Percentiles rank a stretch among this genome's conserved stretches.
Conservation (phyloP, 2,888 invertebrate species). For the Sclerodermus sp. region DNA sequence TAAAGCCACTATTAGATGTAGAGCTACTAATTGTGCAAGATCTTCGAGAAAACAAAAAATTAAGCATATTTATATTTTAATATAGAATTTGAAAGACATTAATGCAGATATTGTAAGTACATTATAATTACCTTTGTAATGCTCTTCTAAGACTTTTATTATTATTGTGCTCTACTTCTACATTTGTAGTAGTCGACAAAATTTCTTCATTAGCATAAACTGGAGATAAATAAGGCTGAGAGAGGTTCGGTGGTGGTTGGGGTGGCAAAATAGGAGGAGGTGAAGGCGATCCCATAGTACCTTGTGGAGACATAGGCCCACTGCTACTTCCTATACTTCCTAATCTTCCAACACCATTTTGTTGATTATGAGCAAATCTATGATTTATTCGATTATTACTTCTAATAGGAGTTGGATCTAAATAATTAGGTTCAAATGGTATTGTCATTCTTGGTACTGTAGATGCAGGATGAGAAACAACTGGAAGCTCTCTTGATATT, state of each 20-base stretch:
- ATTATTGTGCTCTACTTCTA: slow-evolving; percentile 60
- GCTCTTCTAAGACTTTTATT: slow-evolving; percentile 56
- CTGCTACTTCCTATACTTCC: slow-evolving; percentile 56
- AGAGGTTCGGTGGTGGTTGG: slow-evolving; percentile 43
- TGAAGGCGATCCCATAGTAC: slow-evolving; percentile 54
- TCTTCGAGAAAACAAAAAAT: slow-evolving; percentile 31
- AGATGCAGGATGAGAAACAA: slow-evolving; percentile 51
- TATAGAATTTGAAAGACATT: neutral
- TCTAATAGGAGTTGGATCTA: slow-evolving; percentile 58
- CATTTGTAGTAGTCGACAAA: slow-evolving; percentile 36
- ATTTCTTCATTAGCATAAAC: slow-evolving; percentile 52
- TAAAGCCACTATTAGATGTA: slow-evolving; percentile 39
- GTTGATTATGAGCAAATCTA: slow-evolving; percentile 46
- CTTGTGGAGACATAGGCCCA: slow-evolving; percentile 57
- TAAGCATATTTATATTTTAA: no score
- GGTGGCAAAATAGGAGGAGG: slow-evolving; percentile 47
- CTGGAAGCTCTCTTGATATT: slow-evolving; percentile 51
- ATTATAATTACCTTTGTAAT: slow-evolving; percentile 42
- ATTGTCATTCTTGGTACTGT: slow-evolving; percentile 55
- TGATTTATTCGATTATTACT: slow-evolving; percentile 36
- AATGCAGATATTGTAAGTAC: neutral
- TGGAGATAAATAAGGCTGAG: slow-evolving; percentile 55
- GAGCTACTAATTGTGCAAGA: slow-evolving; percentile 44
- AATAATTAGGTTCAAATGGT: slow-evolving; percentile 58
- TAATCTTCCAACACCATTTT: slow-evolving; percentile 49